A percentile compares a stretch with the other conserved stretches of the same genome.
Evolutionary conservation across 2,797 vertebrate genomes (phyloP).

Genomic region (Loris lydekkerianus): DNA sequence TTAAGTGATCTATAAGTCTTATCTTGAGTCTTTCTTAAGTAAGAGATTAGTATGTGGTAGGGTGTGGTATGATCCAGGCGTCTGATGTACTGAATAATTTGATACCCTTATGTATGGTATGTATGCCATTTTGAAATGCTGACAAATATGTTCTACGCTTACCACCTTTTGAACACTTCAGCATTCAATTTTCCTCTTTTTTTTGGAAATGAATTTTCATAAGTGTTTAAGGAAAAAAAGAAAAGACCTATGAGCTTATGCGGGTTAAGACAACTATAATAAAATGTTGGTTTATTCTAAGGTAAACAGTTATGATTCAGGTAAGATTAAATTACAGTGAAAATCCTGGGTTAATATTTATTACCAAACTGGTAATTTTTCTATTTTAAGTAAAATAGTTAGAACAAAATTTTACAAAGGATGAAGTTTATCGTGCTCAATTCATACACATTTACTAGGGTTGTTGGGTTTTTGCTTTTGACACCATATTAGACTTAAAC

Average conservation of each 20-base stretch:
- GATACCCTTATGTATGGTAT: neutral
- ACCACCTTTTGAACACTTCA: conserved; percentile 25
- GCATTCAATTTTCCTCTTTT: conserved; percentile 29
- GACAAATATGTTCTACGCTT: neutral
- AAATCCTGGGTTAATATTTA: conserved; percentile 26
- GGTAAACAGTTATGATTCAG: conserved; percentile 30
- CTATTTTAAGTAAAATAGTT: conserved; percentile 62
- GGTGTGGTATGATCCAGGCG: neutral
- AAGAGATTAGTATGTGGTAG: neutral
- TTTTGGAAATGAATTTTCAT: conserved; percentile 37
- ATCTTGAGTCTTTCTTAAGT: neutral
- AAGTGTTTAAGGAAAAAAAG: neutral
- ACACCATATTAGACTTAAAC: conserved; percentile 27
- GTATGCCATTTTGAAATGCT: conserved; percentile 52
- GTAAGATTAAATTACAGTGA: conserved; percentile 41
- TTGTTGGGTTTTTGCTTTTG: conserved; percentile 36
- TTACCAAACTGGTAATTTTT: neutral
- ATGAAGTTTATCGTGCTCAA: conserved; percentile 6
- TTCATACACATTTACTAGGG: neutral
- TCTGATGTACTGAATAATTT: conserved; percentile 19
- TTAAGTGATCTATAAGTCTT: conserved; percentile 22
- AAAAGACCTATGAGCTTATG: neutral
- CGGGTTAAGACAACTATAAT: conserved; percentile 31
- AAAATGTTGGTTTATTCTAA: conserved; percentile 23
- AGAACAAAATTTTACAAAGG: conserved; percentile 30